phyloP scores from a whole-genome alignment of 2,797 vertebrate genomes.

The Galago senegalensis region DNA sequence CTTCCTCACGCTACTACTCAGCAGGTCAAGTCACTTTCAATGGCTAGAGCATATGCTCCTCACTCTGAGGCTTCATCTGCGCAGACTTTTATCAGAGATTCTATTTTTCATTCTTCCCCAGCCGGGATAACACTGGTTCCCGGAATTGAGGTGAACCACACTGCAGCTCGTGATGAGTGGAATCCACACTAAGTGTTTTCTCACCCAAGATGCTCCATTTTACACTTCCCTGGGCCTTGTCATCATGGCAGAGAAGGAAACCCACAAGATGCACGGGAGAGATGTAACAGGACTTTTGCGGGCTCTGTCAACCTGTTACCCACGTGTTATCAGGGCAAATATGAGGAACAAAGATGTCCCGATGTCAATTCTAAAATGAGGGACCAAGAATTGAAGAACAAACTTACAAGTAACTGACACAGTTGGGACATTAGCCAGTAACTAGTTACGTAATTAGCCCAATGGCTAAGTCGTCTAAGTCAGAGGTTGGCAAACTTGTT shows the following conservation, averaged over 20 bases:
- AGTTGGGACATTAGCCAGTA: too few species aligned
- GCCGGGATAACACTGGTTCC: background rate
- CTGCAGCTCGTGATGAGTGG: rapidly evolving
- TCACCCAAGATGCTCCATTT: background rate
- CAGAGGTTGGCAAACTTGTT: rapidly evolving
- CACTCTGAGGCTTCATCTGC: background rate
- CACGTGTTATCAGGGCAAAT: background rate
- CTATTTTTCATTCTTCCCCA: background rate
- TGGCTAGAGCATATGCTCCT: background rate
- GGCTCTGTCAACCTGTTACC: rapidly evolving
- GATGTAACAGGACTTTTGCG: background rate
- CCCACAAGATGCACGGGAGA: background rate
- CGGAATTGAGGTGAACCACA: rapidly evolving
- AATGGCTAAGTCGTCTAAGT: background rate
- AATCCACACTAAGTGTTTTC: background rate
- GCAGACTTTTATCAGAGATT: background rate
- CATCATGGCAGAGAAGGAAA: background rate
- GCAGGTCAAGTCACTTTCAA: background rate
- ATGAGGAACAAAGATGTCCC: background rate
- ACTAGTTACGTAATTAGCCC: rapidly evolving
- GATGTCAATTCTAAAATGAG: background rate
- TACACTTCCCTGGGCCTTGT: background rate
- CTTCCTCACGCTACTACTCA: background rate
- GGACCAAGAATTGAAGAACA: background rate
- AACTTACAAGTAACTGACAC: background rate